Evolutionary conservation across 2,113 vertebrate genomes (phyloP).

Genomic region (Perca fluviatilis): DNA sequence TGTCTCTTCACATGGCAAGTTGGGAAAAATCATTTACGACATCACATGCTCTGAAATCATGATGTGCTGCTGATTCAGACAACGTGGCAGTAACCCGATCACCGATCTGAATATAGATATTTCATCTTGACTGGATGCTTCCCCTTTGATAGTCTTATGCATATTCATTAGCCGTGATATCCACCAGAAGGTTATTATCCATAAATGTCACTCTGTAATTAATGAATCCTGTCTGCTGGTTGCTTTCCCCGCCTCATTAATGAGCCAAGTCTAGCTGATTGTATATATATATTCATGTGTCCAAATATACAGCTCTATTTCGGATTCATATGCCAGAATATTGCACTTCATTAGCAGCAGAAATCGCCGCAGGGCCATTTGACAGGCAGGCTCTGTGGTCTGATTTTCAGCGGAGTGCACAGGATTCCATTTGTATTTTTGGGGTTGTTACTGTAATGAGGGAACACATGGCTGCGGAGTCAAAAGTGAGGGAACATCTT

Average conservation of each 20-base stretch:
- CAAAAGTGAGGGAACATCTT: constrained; percentile 25
- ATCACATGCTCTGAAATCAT: constrained; percentile 4
- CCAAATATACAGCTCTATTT: constrained; percentile 83
- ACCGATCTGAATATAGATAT: constrained; percentile 70
- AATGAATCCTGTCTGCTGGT: constrained; percentile 85
- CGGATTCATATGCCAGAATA: constrained; percentile 69
- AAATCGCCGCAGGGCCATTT: constrained; percentile 68
- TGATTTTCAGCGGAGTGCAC: constrained; percentile 33
- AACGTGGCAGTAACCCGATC: constrained; percentile 29
- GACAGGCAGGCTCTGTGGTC: constrained; percentile 53
- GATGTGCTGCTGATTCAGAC: constrained; percentile 38
- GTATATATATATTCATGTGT: constrained; percentile 84
- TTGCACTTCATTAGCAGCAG: constrained; percentile 74
- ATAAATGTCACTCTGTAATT: constrained; percentile 87
- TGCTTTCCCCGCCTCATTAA: constrained; percentile 84
- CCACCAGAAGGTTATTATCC: constrained; percentile 87
- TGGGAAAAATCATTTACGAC: constrained; percentile 17
- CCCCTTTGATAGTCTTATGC: constrained; percentile 73
- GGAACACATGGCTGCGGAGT: constrained; percentile 23
- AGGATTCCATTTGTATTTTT: constrained; percentile 49
- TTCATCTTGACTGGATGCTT: constrained; percentile 70
- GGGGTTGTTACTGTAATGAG: constrained; percentile 56
- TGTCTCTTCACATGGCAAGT: background rate
- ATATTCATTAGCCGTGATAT: constrained; percentile 83
- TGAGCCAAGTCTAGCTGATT: constrained; percentile 82